These are phyloP conservation scores for Ephestia elutella DNA, from an alignment of 1,140 invertebrate genomes.

Conservation along the genomic window DNA sequence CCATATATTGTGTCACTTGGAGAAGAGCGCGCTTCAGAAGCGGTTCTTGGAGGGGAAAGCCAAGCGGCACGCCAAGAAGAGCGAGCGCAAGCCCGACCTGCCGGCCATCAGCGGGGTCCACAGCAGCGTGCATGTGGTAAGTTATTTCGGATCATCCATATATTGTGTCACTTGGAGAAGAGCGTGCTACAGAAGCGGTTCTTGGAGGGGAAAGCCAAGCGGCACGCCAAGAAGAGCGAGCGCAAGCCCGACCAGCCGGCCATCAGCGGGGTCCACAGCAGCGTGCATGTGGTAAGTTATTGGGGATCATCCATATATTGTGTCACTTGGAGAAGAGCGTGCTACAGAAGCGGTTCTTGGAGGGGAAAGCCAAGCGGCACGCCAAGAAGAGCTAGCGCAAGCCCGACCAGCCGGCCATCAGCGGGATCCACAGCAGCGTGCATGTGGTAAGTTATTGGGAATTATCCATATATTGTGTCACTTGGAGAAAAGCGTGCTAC, in stretches of 20 bases:
- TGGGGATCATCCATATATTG: too few relatives aligned
- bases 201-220: constrained; percentile 88
- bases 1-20: too few relatives aligned
- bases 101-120: constrained; percentile 71
- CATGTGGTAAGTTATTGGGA: constrained; percentile 75
- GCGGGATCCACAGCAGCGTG: constrained; percentile 76
- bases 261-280: constrained; percentile 75
- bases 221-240: constrained; percentile 86
- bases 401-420: constrained; percentile 59
- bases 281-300: constrained; percentile 76
- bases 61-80: constrained; percentile 88
- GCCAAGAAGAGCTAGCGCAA: constrained; percentile 88
- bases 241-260: constrained; percentile 75
- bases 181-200: constrained; percentile 85
- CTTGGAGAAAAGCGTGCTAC: constrained; percentile 85
- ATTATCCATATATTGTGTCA: too few relatives aligned
- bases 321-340: constrained; percentile 86
- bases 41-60: constrained; percentile 88
- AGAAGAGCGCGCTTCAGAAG: constrained; percentile 86
- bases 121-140: constrained; percentile 78
- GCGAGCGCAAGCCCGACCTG: constrained; percentile 78
- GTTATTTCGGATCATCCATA: too few relatives aligned
- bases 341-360: constrained; percentile 87
- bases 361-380: constrained; percentile 88
- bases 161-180: constrained; percentile 88